A percentile compares a stretch with the other conserved stretches of the same genome.
Conservation (phyloP, 2,113 vertebrate species). For the Apodemus sylvaticus region DNA sequence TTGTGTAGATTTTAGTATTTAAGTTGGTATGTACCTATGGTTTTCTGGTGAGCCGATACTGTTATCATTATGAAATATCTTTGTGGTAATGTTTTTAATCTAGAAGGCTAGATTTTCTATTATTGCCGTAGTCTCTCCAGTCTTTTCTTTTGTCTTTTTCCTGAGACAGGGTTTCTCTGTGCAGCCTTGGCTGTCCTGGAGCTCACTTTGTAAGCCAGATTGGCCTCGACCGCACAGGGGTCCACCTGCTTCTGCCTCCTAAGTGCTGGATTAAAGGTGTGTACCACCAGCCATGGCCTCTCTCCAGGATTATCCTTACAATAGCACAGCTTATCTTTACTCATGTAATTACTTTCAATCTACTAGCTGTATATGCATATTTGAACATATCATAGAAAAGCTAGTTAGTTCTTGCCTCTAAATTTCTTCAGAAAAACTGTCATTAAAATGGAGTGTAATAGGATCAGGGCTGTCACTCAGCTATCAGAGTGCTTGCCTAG, state of each 20-base stretch:
- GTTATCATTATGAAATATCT: neutral
- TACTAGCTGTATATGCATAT: neutral
- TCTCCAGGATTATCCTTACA: neutral
- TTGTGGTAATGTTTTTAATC: constrained; percentile 21
- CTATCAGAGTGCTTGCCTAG: too few relatives aligned
- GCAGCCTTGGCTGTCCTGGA: neutral
- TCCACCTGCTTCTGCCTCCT: neutral
- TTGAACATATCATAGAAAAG: neutral
- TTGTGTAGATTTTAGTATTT: neutral
- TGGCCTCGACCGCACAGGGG: neutral
- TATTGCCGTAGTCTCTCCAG: neutral
- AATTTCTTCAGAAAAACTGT: neutral
- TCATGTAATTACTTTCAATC: neutral
- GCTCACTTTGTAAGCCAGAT: neutral
- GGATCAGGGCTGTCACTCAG: neutral
- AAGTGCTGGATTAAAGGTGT: neutral
- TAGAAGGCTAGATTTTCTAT: neutral
- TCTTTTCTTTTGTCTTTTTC: neutral
- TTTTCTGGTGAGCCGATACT: neutral
- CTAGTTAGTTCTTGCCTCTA: neutral
- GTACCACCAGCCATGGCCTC: neutral
- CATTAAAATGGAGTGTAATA: neutral
- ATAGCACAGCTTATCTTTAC: neutral
- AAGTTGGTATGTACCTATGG: neutral
- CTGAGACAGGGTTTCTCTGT: neutral